These are phyloP conservation scores for Malachius bipustulatus DNA, from an alignment of 2,888 invertebrate species.

Conservation along the genomic window DNA sequence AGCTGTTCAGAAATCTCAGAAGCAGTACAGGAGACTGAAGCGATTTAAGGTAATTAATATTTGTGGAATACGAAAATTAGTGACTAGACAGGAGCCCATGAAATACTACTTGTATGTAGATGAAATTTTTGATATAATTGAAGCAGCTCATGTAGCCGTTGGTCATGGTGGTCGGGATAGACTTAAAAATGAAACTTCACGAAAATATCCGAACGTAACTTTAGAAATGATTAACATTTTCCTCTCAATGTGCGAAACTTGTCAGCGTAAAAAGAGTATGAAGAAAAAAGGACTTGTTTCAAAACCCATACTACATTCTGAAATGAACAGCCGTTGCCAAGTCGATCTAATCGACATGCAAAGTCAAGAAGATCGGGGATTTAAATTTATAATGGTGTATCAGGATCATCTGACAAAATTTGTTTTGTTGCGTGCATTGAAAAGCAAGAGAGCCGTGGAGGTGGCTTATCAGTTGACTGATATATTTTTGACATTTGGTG, in stretches of 20 bases:
- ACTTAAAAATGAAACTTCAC: not conserved
- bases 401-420: conserved; percentile 21
- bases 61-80: conserved; percentile 5
- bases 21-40: not conserved
- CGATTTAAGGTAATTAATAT: conserved; percentile 1
- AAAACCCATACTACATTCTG: conserved; percentile 8
- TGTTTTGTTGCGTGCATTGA: conserved; percentile 23
- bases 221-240: not conserved
- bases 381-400: conserved; percentile 16
- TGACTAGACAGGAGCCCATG: conserved; percentile 7
- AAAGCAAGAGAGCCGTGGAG: conserved; percentile 24
- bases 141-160: conserved; percentile 2
- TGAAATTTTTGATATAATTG: conserved; percentile 6
- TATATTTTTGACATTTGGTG: conserved; percentile 28
- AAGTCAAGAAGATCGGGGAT: conserved; percentile 9
- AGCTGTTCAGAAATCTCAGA: not conserved
- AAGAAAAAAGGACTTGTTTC: conserved; percentile 1
- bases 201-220: not conserved
- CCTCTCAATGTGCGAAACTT: not conserved
- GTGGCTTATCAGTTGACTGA: conserved; percentile 26
- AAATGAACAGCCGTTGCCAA: conserved; percentile 27
- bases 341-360: conserved; percentile 31
- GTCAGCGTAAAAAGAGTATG: conserved; percentile 1
- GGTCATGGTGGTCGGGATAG: conserved; percentile 1
- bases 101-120: not conserved